Evolutionary conservation across 1,140 invertebrate genomes (phyloP), one percentile per base, ranked within the genome.

Genomic region (Sesamia nonagrioides): DNA sequence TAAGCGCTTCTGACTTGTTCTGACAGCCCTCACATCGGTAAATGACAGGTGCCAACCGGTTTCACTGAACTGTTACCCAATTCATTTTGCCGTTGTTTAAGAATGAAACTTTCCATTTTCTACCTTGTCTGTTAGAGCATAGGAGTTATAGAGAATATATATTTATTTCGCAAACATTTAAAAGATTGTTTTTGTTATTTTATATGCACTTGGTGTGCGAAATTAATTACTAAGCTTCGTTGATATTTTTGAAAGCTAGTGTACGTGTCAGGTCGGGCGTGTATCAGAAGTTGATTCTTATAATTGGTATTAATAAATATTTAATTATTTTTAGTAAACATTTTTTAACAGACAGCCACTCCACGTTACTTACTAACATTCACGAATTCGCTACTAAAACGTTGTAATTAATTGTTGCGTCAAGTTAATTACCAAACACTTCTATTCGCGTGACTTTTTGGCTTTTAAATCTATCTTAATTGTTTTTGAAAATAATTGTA

Each of bases 21-120:
- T 73, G 71, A 45, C 71, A 73, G 37, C 71, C 17, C 50, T 56
- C 37, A 45, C 48, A 35, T 37, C 52, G 35, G 50, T 58, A 73
- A 58, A 45, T 58, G 71, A 73, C 71, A 73, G 71, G 33, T 63
- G 58, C 42, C 73, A 40, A 63, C 73, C 48, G 33, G 40, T 37
- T 61, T 33, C 42, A 75, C 58, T 21, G 35, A 7, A 73, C 37
- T 73, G 11, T 35, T 50, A 45, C 18, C 13, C 40, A 54, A 52
- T 8, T 72, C 54, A 11, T 5, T 54, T 72, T 52, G 37, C 11
- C 21, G 52, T 2, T 56, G 27, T 40, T 54, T 37, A 56, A 56
- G 13, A 27, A 69, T 33, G 27, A 8, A 48, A 33, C 42, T 33
- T 69, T 69, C 17, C 17, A 61, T 56, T 74, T 48, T 74, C 15